Base-by-base conservation (phyloP, 2,797 vertebrate species). In the Acipenser ruthenus region DNA sequence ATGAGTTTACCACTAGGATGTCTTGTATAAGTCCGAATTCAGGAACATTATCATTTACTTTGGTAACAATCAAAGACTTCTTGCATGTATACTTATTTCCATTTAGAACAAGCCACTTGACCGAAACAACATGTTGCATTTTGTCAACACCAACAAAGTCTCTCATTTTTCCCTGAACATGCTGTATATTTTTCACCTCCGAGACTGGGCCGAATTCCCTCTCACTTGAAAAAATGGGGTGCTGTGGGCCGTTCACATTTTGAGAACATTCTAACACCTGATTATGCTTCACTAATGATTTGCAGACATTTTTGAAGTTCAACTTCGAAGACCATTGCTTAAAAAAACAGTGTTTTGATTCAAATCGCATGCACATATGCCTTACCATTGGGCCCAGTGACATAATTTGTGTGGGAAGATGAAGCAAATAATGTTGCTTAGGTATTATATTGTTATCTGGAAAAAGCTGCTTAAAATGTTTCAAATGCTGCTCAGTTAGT, bases 381-480 rank as follows among this genome's bases (percentile, higher is more conserved):
- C 64, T 71, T 1, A 74, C 60, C 65, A 68, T 53, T 61, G 73
- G 65, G 60, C 72, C 65, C 15, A 73, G 6, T 50, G 10, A 68
- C 63, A 63, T 60, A 1, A 70, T 74, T 12, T 71, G 67, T 47
- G 52, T 64, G 56, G 65, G 65, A 1, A 69, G 63, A 68, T 77
- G 68, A 50, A 77, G 51, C 65, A 75, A 4, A 69, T 70, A 73
- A 73, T 77, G 75, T 49, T 70, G 70, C 65, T 71, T 70, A 58
- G 70, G 67, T 67, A 56, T 73, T 50, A 74, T 48, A 65, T 70
- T 76, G 53, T 53, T 9, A n/a, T 7, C 64, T 8, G 72, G 63
- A 10, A 73, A 78, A 70, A 73, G 63, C 5, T 66, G 13, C 11
- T 67, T 72, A 61, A 49, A 60, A 49, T 63, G 51, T 8, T 64